Base-by-base conservation (phyloP, 2,888 invertebrate genomes). In the Patella ulyssiponensis region DNA sequence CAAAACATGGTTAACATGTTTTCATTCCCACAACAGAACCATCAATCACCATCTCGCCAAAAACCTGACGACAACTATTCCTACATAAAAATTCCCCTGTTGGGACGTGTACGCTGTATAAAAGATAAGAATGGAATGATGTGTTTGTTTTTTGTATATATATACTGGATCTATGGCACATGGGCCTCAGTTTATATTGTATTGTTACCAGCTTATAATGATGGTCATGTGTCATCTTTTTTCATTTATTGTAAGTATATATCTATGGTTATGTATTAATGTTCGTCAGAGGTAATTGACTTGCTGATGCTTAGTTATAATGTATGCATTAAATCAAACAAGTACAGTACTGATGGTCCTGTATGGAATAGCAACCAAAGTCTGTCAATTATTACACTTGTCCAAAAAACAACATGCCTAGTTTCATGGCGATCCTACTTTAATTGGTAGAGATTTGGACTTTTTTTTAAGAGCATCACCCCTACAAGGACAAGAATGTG, bases 131-230 rank as follows among this genome's bases (percentile, higher is more conserved):
- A 83, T 54, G 90, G 90, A 1, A 84, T 86, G 12, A 64, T 85
- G 75, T 78, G 82, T 58, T 72, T 87, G n/a, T 79, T 80, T 2
- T 80, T 83, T 51, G 84, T 89, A 27, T 70, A 88, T 9, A 80
- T 84, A 14, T 90, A 90, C 79, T 91, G 91, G 91, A 71, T 90
- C 12, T 90, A 89, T 83, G 90, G 90, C 20, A 85, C 87, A 3
- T 86, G 86, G 77, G 82, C 82, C 4, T 83, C 87, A 7, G 82
- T 86, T 58, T 88, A 80, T 79, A 82, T 89, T 14, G 81, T 91
- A n/a, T 80, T 91, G 17, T 70, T 86, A 51, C 91, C 91, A 15
- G 87, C 86, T 64, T 87, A 88, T 74, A 71, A 81, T 20, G 89
- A 89, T 80, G 87, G 87, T 0, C 73, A 80, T 20, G 76, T 89